A percentile compares a stretch with the other conserved stretches of the same genome.
These are phyloP conservation scores for Phyllostomus discolor DNA, from an alignment of 2,113 vertebrate genomes.

Conservation along the genomic window DNA sequence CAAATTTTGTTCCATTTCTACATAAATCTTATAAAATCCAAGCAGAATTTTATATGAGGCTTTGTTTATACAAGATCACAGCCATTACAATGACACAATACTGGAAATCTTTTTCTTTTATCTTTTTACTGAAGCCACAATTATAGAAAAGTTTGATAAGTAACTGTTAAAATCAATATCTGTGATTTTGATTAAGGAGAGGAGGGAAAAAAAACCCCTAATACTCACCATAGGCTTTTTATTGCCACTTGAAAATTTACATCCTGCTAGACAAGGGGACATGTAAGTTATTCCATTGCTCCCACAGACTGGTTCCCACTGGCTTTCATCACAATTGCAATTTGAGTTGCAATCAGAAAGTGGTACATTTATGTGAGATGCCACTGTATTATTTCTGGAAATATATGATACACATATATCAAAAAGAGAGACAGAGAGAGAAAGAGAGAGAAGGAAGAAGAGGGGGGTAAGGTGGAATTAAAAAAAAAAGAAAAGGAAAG, in stretches of 20 bases:
- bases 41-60: not conserved
- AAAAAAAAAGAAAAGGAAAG: too few relatives aligned
- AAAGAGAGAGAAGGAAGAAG: too few relatives aligned
- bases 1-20: not conserved
- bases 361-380: conserved; percentile 61
- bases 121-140: not conserved
- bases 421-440: not conserved
- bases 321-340: conserved; percentile 85
- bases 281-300: conserved; percentile 88
- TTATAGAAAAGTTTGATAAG: not conserved
- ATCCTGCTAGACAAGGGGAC: conserved; percentile 91
- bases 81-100: not conserved
- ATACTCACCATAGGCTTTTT: conserved; percentile 84
- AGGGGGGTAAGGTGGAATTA: fast-evolving
- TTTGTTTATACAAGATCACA: not conserved
- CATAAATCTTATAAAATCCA: not conserved
- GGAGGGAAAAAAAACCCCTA: not conserved
- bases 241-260: conserved; percentile 76
- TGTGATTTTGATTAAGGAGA: not conserved
- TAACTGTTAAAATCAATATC: not conserved
- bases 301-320: conserved; percentile 94
- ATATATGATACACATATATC: conserved; percentile 30
- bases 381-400: conserved; percentile 75
- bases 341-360: conserved; percentile 86
- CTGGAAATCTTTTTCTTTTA: not conserved